A percentile compares a stretch with the other conserved stretches of the same genome.
phyloP scores from a whole-genome alignment of 2,113 vertebrate species.

The Anoura caudifer region DNA sequence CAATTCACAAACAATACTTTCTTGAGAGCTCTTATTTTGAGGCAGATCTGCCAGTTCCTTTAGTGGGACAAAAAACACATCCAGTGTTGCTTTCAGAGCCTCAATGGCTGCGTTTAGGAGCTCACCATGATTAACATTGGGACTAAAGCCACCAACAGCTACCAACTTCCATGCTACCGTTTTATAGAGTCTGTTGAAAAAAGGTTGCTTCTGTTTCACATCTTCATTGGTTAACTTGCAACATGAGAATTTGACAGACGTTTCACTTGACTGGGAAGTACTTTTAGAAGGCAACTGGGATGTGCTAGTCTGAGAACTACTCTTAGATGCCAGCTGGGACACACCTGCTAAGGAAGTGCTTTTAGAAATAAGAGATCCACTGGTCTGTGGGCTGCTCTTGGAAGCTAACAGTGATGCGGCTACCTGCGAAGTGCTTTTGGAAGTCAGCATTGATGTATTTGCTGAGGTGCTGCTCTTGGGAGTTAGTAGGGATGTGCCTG shows the following conservation, averaged over 20 bases:
- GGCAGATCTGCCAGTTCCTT: slow-evolving; percentile 96
- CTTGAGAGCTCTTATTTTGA: slow-evolving; percentile 91
- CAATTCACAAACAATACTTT: slow-evolving; percentile 97
- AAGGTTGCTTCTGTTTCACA: slow-evolving; percentile 91
- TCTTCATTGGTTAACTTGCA: slow-evolving; percentile 84
- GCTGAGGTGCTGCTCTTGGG: slow-evolving; percentile 58
- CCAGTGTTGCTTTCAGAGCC: slow-evolving; percentile 92
- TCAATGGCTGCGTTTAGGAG: slow-evolving; percentile 92
- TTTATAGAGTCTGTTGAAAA: slow-evolving; percentile 98
- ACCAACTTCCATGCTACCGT: slow-evolving; percentile 97
- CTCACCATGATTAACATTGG: slow-evolving; percentile 92
- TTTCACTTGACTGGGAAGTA: slow-evolving; percentile 64
- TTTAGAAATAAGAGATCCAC: slow-evolving; percentile 62
- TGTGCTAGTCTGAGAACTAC: slow-evolving; percentile 71
- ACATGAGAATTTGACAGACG: slow-evolving; percentile 73
- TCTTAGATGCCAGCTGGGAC: slow-evolving; percentile 65
- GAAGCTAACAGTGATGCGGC: slow-evolving; percentile 73
- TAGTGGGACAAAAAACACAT: slow-evolving; percentile 93
- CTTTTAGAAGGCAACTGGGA: slow-evolving; percentile 74
- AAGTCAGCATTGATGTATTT: slow-evolving; percentile 60
- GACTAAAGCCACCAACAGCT: slow-evolving; percentile 94
- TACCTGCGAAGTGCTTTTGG: slow-evolving; percentile 78
- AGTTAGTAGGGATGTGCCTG: slow-evolving; percentile 41
- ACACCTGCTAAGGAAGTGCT: slow-evolving; percentile 58
- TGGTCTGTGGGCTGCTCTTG: slow-evolving; percentile 73